A percentile compares a stretch with the other conserved stretches of the same genome.
Evolutionary conservation across 2,797 vertebrate species (phyloP).

Genomic region (Calcarius lapponicus): DNA sequence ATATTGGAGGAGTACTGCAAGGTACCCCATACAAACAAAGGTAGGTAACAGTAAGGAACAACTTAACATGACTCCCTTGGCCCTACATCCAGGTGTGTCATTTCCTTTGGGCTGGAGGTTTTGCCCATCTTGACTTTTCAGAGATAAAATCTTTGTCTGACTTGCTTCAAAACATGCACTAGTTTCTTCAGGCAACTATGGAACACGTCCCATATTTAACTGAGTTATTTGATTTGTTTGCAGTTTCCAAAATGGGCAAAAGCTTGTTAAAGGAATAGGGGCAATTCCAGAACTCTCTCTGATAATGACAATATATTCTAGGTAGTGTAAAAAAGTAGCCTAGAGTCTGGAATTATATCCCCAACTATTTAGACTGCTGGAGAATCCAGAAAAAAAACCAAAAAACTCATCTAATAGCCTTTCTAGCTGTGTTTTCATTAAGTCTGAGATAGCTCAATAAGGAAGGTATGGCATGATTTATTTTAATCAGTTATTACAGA

Average conservation of each 20-base stretch:
- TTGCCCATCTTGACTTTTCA: slow-evolving; percentile 4
- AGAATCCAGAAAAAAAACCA: neutral
- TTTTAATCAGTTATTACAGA: slow-evolving; percentile 45
- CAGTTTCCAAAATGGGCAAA: slow-evolving; percentile 8
- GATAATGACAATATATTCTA: neutral
- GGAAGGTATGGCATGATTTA: slow-evolving; percentile 33
- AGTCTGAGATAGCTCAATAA: slow-evolving; percentile 20
- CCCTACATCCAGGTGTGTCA: neutral
- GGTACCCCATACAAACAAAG: neutral
- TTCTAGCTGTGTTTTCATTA: slow-evolving; percentile 23
- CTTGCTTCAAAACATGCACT: neutral
- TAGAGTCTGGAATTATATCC: neutral
- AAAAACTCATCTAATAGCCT: neutral
- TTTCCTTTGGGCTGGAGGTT: slow-evolving; percentile 27
- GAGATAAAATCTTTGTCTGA: slow-evolving; percentile 31
- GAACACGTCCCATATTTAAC: neutral
- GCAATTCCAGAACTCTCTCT: neutral
- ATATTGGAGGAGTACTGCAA: neutral
- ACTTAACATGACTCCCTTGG: neutral
- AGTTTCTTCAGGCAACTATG: slow-evolving; percentile 1
- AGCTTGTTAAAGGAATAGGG: neutral
- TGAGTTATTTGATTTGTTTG: neutral
- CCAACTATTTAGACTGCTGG: neutral
- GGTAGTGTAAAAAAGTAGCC: neutral
- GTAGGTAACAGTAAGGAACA: neutral